Evolutionary conservation across 2,797 vertebrate genomes (phyloP), one percentile per base, ranked within the genome.

Genomic region (Phrynocephalus forsythii): DNA sequence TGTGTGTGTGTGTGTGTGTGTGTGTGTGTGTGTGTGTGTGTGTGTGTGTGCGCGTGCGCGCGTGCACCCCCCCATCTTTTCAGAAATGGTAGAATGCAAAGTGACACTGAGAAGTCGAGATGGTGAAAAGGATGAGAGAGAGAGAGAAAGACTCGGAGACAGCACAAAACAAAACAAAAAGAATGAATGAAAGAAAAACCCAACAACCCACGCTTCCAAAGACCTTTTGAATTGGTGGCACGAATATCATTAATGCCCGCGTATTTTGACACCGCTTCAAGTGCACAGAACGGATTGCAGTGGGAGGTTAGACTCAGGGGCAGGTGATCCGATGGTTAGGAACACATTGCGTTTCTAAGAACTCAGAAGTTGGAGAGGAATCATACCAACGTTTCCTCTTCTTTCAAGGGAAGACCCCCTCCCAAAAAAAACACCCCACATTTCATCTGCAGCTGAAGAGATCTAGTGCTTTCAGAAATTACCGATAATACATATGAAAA

Each of bases 181-280:
- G 18, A 63, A 20, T 63, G 15, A 63, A 18, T 22, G 18, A 63
- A 5, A 63, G 18, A 63, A 13, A 63, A 6, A 1, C 9, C 9
- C 52, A 56, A 56, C 9, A 56, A 56, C 52, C 52, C 52, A 56
- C 90, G 90, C 94, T 96, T 93, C 92, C 95, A 95, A 96, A 95
- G 94, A 95, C 93, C 95, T 97, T 94, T 94, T 96, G 96, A 97
- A 96, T 96, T 96, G 94, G 94, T 93, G 95, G 95, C 93, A 94
- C 96, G 95, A 96, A 97, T 95, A 96, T 95, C 94, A 96, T 96
- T 96, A 96, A 96, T 95, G 94, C 90, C 88, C 95, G 95, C 96
- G 95, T 95, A 94, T 96, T 95, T 93, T 93, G 90, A 96, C 95
- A 94, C 93, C 90, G 86, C 88, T 92, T 91, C 79, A 90, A 92